Evolutionary conservation across 2,797 vertebrate species (phyloP).

Genomic region (Limnodromus scolopaceus): DNA sequence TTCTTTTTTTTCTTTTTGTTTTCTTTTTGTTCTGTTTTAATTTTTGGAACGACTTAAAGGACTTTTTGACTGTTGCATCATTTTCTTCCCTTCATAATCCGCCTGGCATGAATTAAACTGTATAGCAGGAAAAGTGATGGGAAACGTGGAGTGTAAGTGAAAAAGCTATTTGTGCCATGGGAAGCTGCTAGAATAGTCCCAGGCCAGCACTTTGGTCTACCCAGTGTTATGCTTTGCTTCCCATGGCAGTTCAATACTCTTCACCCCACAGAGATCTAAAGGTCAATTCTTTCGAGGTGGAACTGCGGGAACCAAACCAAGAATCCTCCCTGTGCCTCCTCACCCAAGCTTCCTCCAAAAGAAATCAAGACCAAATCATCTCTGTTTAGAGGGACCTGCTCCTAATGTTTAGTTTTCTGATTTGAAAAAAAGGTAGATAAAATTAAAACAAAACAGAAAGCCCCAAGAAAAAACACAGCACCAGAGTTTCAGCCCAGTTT

Average conservation of each 20-base stretch:
- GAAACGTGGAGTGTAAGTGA: constrained; percentile 44
- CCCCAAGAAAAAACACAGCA: neutral
- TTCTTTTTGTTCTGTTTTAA: constrained; percentile 9
- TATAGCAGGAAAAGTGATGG: constrained; percentile 85
- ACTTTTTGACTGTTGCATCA: constrained; percentile 73
- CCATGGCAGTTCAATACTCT: constrained; percentile 46
- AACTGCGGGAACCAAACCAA: constrained; percentile 22
- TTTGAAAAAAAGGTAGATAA: neutral
- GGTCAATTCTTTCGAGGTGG: constrained; percentile 57
- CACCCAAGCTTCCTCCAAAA: neutral
- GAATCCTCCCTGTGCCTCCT: constrained; percentile 4
- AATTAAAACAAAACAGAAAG: neutral
- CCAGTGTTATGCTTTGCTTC: constrained; percentile 32
- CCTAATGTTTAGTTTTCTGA: neutral
- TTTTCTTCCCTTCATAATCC: constrained; percentile 78
- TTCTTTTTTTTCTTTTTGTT: neutral
- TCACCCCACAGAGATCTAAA: constrained; percentile 34
- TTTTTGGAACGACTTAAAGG: constrained; percentile 73
- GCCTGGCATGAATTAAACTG: constrained; percentile 90
- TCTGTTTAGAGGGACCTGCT: neutral
- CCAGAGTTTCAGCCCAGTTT: neutral
- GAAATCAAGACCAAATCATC: neutral
- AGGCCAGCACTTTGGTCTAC: constrained; percentile 42
- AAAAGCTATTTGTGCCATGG: constrained; percentile 34
- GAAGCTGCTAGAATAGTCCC: constrained; percentile 24